These are phyloP conservation scores for Drosophila kikkawai DNA, from an alignment of 1,140 invertebrate genomes.

Conservation along the genomic window DNA sequence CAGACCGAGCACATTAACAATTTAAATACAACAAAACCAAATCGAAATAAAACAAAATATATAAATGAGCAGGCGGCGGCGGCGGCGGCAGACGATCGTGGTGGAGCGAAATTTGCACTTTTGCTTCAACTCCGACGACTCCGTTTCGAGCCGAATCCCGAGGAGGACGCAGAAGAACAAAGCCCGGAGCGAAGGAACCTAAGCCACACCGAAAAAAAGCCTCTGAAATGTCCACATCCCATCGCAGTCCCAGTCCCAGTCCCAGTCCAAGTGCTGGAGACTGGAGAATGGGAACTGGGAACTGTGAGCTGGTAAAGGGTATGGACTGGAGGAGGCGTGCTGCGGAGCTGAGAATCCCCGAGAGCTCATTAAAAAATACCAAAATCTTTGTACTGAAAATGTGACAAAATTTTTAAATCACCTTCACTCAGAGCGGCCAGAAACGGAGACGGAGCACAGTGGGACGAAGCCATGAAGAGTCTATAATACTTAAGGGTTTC, in stretches of 20 bases:
- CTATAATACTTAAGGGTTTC: not conserved
- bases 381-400: slow-evolving; percentile 85
- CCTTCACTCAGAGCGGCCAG: slow-evolving; percentile 71
- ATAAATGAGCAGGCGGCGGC: slow-evolving; percentile 58
- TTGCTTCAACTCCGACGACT: slow-evolving; percentile 23
- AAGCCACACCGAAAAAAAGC: slow-evolving; percentile 26
- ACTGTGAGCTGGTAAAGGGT: slow-evolving; percentile 7
- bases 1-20: slow-evolving; percentile 72
- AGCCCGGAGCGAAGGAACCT: slow-evolving; percentile 29
- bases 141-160: slow-evolving; percentile 17
- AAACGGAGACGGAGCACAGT: slow-evolving; percentile 22
- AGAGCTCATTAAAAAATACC: slow-evolving; percentile 85
- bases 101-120: slow-evolving; percentile 72
- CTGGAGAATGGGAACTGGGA: slow-evolving; percentile 6
- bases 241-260: not conserved
- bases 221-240: slow-evolving; percentile 15
- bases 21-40: slow-evolving; percentile 78
- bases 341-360: slow-evolving; percentile 69
- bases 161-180: slow-evolving; percentile 37
- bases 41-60: slow-evolving; percentile 49
- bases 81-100: slow-evolving; percentile 18
- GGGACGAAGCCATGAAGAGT: not conserved
- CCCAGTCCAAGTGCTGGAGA: slow-evolving; percentile 15
- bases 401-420: slow-evolving; percentile 85
- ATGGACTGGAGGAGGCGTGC: slow-evolving; percentile 17